A percentile compares a stretch with the other conserved stretches of the same genome.
Conservation (phyloP, 1,140 invertebrate genomes). For the Drosophila lowei region DNA sequence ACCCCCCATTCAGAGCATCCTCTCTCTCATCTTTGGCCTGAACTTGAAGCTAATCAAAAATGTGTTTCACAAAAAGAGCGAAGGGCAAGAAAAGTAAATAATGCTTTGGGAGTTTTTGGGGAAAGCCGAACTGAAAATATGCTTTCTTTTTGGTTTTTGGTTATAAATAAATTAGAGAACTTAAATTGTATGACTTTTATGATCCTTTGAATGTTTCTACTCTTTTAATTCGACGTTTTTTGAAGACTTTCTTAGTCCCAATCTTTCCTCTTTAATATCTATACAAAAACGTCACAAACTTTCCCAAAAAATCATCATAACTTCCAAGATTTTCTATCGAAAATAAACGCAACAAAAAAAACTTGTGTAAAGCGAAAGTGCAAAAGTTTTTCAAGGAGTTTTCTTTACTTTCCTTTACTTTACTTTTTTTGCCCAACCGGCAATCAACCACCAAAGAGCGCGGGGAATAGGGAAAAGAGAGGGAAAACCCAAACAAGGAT, state of each 20-base stretch:
- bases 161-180: neutral
- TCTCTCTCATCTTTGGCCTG: slow-evolving; percentile 14
- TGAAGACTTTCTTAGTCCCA: neutral
- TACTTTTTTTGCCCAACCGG: slow-evolving; percentile 25
- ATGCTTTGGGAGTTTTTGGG: neutral
- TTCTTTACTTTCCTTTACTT: neutral
- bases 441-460: slow-evolving; percentile 44
- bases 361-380: slow-evolving; percentile 61
- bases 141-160: slow-evolving; percentile 1
- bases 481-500: slow-evolving; percentile 8
- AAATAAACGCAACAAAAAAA: slow-evolving; percentile 24
- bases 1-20: slow-evolving; percentile 1
- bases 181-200: neutral
- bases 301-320: slow-evolving; percentile 18
- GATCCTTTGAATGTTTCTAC: neutral
- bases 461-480: neutral
- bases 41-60: slow-evolving; percentile 72
- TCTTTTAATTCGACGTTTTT: no score
- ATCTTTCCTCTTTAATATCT: no score
- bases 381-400: slow-evolving; percentile 54
- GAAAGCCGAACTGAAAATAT: slow-evolving; percentile 20
- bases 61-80: slow-evolving; percentile 49
- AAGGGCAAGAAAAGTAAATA: slow-evolving; percentile 15
- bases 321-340: neutral
- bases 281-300: slow-evolving; percentile 1